Evolutionary conservation across 2,797 vertebrate genomes (phyloP).

Genomic region (Euphonia xanthogaster): DNA sequence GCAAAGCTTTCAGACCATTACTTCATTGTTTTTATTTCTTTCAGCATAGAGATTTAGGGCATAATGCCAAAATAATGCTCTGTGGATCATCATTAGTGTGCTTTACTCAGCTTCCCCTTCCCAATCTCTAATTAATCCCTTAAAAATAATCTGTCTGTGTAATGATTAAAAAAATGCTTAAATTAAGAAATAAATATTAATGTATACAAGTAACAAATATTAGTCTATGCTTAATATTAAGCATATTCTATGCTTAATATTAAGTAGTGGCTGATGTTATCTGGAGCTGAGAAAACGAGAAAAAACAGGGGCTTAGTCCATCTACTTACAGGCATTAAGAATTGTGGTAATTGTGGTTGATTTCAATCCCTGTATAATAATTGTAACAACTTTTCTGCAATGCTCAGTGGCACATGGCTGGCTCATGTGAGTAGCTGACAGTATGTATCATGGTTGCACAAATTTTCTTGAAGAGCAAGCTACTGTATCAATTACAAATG

Average conservation of each 20-base stretch:
- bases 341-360: neutral
- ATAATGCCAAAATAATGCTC: neutral
- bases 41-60: neutral
- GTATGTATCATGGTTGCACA: neutral
- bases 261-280: neutral
- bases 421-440: neutral
- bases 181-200: neutral
- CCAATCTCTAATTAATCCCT: neutral
- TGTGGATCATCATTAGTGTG: neutral
- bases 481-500: neutral
- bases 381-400: neutral
- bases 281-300: neutral
- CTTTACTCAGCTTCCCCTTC: neutral
- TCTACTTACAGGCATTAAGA: neutral
- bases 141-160: neutral
- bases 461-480: neutral
- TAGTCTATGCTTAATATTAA: neutral
- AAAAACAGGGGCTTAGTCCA: neutral
- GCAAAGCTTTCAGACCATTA: neutral
- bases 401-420: neutral
- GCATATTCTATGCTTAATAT: neutral
- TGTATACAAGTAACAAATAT: neutral
- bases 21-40: neutral
- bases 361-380: neutral
- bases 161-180: neutral